phyloP scores from a whole-genome alignment of 2,888 invertebrate species.

The Ypsolopha scabrella region DNA sequence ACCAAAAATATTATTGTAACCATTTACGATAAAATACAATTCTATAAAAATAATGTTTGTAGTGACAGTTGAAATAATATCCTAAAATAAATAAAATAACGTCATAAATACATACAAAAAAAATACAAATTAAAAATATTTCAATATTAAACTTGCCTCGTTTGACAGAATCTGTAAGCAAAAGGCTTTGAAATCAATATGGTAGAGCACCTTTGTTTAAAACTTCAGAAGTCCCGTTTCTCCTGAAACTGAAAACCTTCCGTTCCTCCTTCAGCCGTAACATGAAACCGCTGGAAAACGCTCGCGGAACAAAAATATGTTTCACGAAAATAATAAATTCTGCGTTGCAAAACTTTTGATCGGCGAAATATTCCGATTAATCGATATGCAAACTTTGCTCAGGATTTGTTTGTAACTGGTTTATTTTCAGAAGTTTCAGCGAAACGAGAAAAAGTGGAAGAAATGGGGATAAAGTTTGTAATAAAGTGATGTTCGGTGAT shows the following conservation, averaged over 20 bases:
- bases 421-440: not conserved
- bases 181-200: no score
- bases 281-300: not conserved
- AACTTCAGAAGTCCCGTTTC: no score
- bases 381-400: slow-evolving; percentile 1
- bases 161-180: no score
- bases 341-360: not conserved
- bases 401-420: not conserved
- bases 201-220: no score
- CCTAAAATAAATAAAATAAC: no score
- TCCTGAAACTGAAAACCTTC: not conserved
- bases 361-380: not conserved
- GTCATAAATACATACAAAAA: no score
- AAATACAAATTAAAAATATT: no score
- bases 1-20: no score
- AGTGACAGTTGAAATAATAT: no score
- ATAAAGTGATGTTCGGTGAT: not conserved
- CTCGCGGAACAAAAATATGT: not conserved
- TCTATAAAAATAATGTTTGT: no score
- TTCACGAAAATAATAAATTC: not conserved
- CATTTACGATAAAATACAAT: no score
- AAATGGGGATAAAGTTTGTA: not conserved
- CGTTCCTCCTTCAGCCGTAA: not conserved
- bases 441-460: not conserved
- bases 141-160: no score